Evolutionary conservation across 1,140 invertebrate species (phyloP).

Genomic region (Diploscapter pachys): DNA sequence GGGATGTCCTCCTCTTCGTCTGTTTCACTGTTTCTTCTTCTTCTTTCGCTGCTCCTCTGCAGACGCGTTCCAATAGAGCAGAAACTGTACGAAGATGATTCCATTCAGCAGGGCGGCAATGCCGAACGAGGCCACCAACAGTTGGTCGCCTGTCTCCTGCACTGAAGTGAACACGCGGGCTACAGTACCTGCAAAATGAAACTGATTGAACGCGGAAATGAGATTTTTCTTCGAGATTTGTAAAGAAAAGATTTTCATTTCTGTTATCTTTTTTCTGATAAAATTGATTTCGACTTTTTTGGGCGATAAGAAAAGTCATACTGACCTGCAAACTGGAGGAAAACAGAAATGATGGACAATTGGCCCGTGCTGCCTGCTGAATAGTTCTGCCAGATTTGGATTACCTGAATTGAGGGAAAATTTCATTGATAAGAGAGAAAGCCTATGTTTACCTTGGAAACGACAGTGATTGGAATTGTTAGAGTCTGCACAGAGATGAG

Average conservation of each 20-base stretch:
- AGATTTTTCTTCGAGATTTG: constrained; percentile 63
- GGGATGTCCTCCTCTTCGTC: constrained; percentile 39
- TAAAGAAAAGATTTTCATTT: constrained; percentile 73
- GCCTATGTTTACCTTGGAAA: constrained; percentile 69
- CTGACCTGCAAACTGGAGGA: constrained; percentile 60
- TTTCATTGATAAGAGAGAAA: not conserved
- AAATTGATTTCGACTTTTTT: no score
- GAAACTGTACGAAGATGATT: constrained; percentile 77
- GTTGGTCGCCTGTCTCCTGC: constrained; percentile 89
- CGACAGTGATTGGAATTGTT: constrained; percentile 82
- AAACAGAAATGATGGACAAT: constrained; percentile 80
- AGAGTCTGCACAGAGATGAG: constrained; percentile 79
- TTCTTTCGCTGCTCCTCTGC: no score
- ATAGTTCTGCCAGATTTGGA: constrained; percentile 85
- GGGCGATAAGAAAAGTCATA: no score
- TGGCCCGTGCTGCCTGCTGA: constrained; percentile 89
- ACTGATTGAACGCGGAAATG: constrained; percentile 74
- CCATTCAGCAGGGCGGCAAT: constrained; percentile 77
- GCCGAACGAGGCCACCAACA: constrained; percentile 79
- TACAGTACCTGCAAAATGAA: constrained; percentile 81
- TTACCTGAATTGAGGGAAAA: constrained; percentile 64
- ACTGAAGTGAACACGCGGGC: constrained; percentile 95
- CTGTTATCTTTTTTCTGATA: no score
- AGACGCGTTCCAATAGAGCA: constrained; percentile 81
- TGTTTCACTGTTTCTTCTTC: constrained; percentile 18